A percentile compares a stretch with the other conserved stretches of the same genome.
phyloP scores from a whole-genome alignment of 2,113 vertebrate species.

The Cyphomyrus plagiostoma region DNA sequence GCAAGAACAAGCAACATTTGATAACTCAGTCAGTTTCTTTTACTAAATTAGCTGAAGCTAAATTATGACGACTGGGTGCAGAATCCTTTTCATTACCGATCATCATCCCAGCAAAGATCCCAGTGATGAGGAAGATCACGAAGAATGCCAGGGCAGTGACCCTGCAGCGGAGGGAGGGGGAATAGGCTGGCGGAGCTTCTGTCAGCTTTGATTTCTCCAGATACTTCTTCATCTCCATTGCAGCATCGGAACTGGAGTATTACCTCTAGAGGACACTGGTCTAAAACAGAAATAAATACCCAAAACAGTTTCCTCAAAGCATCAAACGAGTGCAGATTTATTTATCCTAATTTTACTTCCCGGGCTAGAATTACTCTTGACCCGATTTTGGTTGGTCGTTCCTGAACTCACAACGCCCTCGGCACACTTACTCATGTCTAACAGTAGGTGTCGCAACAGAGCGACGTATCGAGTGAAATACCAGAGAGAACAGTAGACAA shows the following conservation, averaged over 20 bases:
- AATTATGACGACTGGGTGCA: neutral
- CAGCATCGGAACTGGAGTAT: constrained; percentile 24
- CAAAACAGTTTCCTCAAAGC: neutral
- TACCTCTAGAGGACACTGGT: constrained; percentile 7
- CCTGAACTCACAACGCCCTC: neutral
- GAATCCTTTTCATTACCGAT: constrained; percentile 46
- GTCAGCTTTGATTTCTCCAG: constrained; percentile 40
- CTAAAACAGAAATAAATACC: neutral
- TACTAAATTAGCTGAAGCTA: neutral
- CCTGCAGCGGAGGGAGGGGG: constrained; percentile 34
- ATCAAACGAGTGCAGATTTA: neutral
- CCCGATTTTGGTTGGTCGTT: neutral
- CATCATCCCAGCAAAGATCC: constrained; percentile 51
- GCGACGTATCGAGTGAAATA: neutral
- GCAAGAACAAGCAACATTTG: neutral
- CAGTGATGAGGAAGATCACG: constrained; percentile 49
- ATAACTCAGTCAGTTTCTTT: neutral
- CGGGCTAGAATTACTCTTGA: neutral
- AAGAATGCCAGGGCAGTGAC: constrained; percentile 35
- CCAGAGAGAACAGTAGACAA: neutral
- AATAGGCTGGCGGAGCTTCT: constrained; percentile 23
- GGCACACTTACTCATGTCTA: neutral
- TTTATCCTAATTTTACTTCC: neutral
- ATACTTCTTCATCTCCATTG: constrained; percentile 56
- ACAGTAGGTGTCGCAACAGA: neutral